Base-by-base conservation (phyloP, 1,140 invertebrate genomes). In the Harlomillsia oculata region DNA sequence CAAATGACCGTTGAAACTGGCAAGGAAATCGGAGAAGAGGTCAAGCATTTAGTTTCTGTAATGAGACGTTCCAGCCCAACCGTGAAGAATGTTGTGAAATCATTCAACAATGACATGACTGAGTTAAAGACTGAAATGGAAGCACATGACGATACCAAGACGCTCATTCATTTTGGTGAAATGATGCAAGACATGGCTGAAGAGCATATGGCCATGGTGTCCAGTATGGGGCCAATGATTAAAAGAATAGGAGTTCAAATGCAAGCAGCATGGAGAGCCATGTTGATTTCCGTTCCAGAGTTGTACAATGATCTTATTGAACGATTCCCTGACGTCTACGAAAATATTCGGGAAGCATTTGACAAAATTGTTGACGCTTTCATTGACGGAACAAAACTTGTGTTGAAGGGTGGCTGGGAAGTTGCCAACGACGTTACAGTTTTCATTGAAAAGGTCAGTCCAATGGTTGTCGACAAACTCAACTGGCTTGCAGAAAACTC, bases 81-180 rank as follows among this genome's bases (percentile, higher is more conserved):
- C 28, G n/a, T 64, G 11, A 44, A 45, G 14, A 46, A 40, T 26
- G 30, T 56, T 9, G 16, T 32, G n/a, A 41, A 53, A 11, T n/a
- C 40, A 29, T 46, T 48, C 45, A 49, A 40, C 13, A 26, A 49
- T 6, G 41, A 60, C 28, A 26, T 57, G 30, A 45, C 32, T 28
- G 53, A 60, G 20, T 34, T 65, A 14, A 41, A 50, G 14, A 16
- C 25, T 8, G 63, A 65, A 45, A 20, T 62, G 29, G 8, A 53
- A 20, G 5, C 26, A 8, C 37, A 54, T 52, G 34, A 51, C 36
- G 60, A 62, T n/a, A 57, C 60, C 4, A 46, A 53, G 16, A 21
- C 26, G 5, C n/a, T 61, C 13, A 23, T 56, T 2, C n/a, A 61
- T 5, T 41, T 28, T 18, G 32, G 32, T 26, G 48, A 48, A 25